Evolutionary conservation across 2,113 vertebrate species (phyloP), one percentile per base, ranked within the genome.

Genomic region (Nicator chloris): DNA sequence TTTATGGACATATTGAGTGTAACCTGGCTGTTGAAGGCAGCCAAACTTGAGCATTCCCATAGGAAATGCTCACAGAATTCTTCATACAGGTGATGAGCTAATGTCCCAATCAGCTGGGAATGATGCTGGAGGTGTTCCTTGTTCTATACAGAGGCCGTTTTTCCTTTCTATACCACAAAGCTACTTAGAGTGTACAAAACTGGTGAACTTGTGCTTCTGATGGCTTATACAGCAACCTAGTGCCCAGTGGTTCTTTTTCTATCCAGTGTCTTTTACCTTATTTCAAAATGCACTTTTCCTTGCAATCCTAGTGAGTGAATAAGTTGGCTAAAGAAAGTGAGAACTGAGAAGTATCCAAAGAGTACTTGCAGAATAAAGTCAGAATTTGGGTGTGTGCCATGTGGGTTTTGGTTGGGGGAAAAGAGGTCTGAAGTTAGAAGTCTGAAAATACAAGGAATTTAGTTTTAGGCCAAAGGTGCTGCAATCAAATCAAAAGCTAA

Each of bases 231-330:
- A 35, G 77, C 27, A 88, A 64, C 39, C 17, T 28, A 26, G 12
- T 70, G 23, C n/a, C 18, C 23, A 44, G 13, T 24, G 11, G 39
- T 57, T 83, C 24, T 83, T 66, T 50, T 37, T 15, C 82, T 45
- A 2, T 59, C 28, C 20, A 50, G 2, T 49, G 35, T 49, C 63
- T 72, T 17, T 76, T 73, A 79, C 13, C 10, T 78, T 0, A 0
- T 78, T 88, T 94, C 24, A 90, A 94, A 91, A 79, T 15, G 9
- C 18, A 19, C 24, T 73, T 87, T 75, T 82, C 57, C 12, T 37
- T 73, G 22, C 53, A 83, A 39, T 81, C 22, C 17, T 71, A 42
- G 15, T 3, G 10, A 82, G 50, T 31, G 33, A 72, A 6, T 61
- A 65, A 45, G 28, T 90, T 88, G 70, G 21, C 24, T 45, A 59